These are phyloP conservation scores for Drosophila bunnanda DNA, from an alignment of 2,888 invertebrate genomes.

Conservation along the genomic window DNA sequence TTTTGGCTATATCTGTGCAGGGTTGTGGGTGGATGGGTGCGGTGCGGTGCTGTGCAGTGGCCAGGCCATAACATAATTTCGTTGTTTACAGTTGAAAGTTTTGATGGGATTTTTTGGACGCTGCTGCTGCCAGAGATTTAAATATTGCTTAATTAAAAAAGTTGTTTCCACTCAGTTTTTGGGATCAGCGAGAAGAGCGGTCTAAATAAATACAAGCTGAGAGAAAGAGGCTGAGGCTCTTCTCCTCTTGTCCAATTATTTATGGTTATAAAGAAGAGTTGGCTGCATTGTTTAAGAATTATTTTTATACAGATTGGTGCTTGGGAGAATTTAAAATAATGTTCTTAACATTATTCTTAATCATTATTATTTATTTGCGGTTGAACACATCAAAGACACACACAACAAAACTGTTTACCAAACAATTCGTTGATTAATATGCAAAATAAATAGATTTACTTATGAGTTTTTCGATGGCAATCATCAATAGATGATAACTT, in stretches of 20 bases:
- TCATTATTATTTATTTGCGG: background rate
- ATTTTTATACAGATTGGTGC: background rate
- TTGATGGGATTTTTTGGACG: slow-evolving; percentile 42
- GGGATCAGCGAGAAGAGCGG: slow-evolving; percentile 16
- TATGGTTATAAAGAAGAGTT: background rate
- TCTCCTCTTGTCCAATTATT: slow-evolving; percentile 11
- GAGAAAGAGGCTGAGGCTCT: background rate
- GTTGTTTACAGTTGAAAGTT: slow-evolving; percentile 66
- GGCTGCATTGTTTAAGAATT: slow-evolving; percentile 1
- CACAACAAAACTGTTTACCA: background rate
- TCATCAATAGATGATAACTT: background rate
- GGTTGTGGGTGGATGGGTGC: background rate
- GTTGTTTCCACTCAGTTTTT: slow-evolving; percentile 44
- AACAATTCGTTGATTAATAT: background rate
- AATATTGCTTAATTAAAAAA: slow-evolving; percentile 75
- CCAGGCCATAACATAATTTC: slow-evolving; percentile 56
- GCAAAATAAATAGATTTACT: background rate
- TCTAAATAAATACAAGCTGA: background rate
- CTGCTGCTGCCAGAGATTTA: slow-evolving; percentile 44
- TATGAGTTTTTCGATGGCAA: background rate
- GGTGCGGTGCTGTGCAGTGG: background rate
- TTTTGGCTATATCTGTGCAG: slow-evolving; percentile 47
- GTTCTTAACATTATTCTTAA: background rate
- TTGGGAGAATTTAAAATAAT: background rate
- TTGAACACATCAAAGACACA: background rate